Percentiles rank a stretch among this genome's conserved stretches.
phyloP scores from a whole-genome alignment of 2,113 vertebrate genomes.

The Thamnaconus septentrionalis region DNA sequence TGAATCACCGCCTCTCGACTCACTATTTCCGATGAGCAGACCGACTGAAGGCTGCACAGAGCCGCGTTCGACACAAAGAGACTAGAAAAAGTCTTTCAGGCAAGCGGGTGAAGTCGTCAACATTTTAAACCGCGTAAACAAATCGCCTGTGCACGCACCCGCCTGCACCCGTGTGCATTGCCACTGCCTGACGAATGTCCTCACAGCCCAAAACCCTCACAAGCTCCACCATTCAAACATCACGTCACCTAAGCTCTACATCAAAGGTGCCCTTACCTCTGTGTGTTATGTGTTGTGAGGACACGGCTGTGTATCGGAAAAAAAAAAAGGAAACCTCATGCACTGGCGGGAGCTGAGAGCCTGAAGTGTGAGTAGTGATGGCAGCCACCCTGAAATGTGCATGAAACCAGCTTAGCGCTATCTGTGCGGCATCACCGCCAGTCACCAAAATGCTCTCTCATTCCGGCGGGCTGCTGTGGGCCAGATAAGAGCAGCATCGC shows the following conservation, averaged over 20 bases:
- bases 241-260: slow-evolving; percentile 59
- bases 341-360: slow-evolving; percentile 51
- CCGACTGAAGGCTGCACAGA: slow-evolving; percentile 38
- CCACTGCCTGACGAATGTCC: slow-evolving; percentile 48
- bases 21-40: slow-evolving; percentile 48
- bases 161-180: slow-evolving; percentile 42
- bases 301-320: slow-evolving; percentile 58
- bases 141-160: slow-evolving; percentile 13
- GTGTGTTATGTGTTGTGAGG: slow-evolving; percentile 24
- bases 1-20: slow-evolving; percentile 56
- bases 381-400: slow-evolving; percentile 70
- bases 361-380: slow-evolving; percentile 62
- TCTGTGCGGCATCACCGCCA: slow-evolving; percentile 68
- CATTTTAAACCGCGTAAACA: slow-evolving; percentile 41
- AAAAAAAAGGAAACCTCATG: slow-evolving; percentile 58
- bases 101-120: slow-evolving; percentile 29
- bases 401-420: slow-evolving; percentile 74
- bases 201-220: slow-evolving; percentile 48
- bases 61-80: too few relatives aligned
- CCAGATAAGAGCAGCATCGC: slow-evolving; percentile 68
- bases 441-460: slow-evolving; percentile 67
- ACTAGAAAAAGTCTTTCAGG: slow-evolving; percentile 31
- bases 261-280: slow-evolving; percentile 54
- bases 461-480: slow-evolving; percentile 66
- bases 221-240: slow-evolving; percentile 54